Conservation (phyloP, 2,113 vertebrate species). For the Hirundichthys speculiger region DNA sequence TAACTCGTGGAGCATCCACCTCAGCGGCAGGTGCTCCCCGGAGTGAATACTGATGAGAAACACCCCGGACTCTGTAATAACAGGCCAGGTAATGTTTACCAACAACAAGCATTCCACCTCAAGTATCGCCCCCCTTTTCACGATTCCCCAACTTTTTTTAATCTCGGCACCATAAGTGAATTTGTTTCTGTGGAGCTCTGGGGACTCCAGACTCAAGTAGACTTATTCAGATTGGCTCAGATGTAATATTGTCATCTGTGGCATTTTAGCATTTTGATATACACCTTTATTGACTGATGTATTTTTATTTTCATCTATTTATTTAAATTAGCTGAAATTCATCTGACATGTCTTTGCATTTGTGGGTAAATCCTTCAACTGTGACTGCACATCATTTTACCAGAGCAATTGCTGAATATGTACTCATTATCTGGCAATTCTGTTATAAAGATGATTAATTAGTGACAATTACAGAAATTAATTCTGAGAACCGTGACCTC, state of each 20-base stretch:
- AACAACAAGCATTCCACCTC: conserved; percentile 17
- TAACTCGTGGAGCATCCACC: conserved; percentile 68
- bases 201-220: too few species aligned
- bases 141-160: conserved; percentile 6
- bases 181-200: too few species aligned
- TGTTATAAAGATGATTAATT: not conserved
- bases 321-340: too few species aligned
- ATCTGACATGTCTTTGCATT: too few species aligned
- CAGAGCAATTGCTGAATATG: not conserved
- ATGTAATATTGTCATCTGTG: too few species aligned
- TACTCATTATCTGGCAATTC: not conserved
- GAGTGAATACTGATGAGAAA: conserved; percentile 74
- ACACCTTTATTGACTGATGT: too few species aligned
- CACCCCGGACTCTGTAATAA: conserved; percentile 56
- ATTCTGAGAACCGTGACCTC: not conserved
- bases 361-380: too few species aligned
- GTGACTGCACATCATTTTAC: not conserved
- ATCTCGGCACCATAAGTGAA: not conserved
- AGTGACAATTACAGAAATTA: not conserved
- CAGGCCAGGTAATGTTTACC: conserved; percentile 37
- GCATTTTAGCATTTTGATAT: too few species aligned
- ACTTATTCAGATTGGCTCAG: too few species aligned
- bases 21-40: conserved; percentile 65
- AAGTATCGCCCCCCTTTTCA: conserved; percentile 6
- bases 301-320: too few species aligned